Percentiles rank a stretch among this genome's conserved stretches.
Evolutionary conservation across 1,140 invertebrate genomes (phyloP).

Genomic region (Parapsyche elsis): DNA sequence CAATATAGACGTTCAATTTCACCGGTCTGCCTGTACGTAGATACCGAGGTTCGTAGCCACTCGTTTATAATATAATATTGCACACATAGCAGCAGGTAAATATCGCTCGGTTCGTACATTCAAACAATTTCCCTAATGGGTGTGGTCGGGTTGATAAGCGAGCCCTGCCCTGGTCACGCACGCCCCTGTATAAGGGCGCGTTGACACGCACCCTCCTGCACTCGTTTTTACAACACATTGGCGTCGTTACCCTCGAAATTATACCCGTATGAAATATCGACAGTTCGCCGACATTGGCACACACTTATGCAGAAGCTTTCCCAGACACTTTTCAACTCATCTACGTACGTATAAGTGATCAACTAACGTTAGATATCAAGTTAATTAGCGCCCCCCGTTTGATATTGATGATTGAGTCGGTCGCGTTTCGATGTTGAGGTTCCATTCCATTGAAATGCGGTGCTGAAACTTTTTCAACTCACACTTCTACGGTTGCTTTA

Average conservation of each 20-base stretch:
- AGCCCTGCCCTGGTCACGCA: slow-evolving; percentile 11
- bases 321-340: no score
- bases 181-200: slow-evolving; percentile 8
- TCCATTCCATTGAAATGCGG: no score
- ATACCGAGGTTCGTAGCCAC: no score
- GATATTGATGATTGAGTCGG: no score
- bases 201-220: slow-evolving; percentile 37
- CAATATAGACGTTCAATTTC: no score
- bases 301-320: neutral
- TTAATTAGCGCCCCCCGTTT: no score
- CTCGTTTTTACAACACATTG: neutral
- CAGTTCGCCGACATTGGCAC: neutral
- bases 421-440: no score
- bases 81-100: slow-evolving; percentile 20
- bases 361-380: no score
- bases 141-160: slow-evolving; percentile 47
- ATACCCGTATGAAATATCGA: slow-evolving; percentile 3
- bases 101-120: slow-evolving; percentile 24
- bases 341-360: no score
- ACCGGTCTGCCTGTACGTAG: no score
- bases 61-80: slow-evolving; percentile 5
- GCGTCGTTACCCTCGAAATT: neutral
- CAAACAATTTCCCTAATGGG: slow-evolving; percentile 55
- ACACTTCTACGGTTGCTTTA: no score
- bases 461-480: no score